These are phyloP conservation scores for Chaetoderma sp. DNA, from an alignment of 2,888 invertebrate genomes.

Conservation along the genomic window DNA sequence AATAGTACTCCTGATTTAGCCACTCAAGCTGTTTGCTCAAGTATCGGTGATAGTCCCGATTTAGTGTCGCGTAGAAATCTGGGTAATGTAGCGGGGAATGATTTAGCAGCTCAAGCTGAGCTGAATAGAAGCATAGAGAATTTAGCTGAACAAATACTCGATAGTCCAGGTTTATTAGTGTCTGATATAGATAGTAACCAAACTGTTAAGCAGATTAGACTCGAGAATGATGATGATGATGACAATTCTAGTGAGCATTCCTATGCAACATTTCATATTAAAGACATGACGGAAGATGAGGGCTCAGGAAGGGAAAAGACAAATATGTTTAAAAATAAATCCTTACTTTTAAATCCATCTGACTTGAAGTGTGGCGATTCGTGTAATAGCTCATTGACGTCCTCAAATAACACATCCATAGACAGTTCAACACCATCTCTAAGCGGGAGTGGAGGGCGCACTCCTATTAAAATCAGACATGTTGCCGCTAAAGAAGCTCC, in stretches of 20 bases:
- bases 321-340: background rate
- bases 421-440: background rate
- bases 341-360: too few relatives aligned
- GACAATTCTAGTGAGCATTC: slow-evolving; percentile 60
- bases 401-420: background rate
- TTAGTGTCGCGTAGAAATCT: slow-evolving; percentile 77
- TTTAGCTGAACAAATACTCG: slow-evolving; percentile 41
- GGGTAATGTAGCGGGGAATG: slow-evolving; percentile 33
- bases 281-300: slow-evolving; percentile 44
- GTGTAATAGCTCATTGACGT: slow-evolving; percentile 47
- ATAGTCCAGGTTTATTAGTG: slow-evolving; percentile 9
- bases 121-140: slow-evolving; percentile 52
- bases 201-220: background rate
- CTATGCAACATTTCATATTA: slow-evolving; percentile 55
- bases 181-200: background rate
- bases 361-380: too few relatives aligned
- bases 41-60: slow-evolving; percentile 58
- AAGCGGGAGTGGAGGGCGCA: slow-evolving; percentile 35
- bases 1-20: slow-evolving; percentile 89
- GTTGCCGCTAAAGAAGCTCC: slow-evolving; percentile 57
- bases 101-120: slow-evolving; percentile 43
- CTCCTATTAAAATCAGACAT: slow-evolving; percentile 52
- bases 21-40: slow-evolving; percentile 44
- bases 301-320: background rate
- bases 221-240: slow-evolving; percentile 41